Conservation (phyloP, 2,113 vertebrate species). For the Bothrops jararaca region DNA sequence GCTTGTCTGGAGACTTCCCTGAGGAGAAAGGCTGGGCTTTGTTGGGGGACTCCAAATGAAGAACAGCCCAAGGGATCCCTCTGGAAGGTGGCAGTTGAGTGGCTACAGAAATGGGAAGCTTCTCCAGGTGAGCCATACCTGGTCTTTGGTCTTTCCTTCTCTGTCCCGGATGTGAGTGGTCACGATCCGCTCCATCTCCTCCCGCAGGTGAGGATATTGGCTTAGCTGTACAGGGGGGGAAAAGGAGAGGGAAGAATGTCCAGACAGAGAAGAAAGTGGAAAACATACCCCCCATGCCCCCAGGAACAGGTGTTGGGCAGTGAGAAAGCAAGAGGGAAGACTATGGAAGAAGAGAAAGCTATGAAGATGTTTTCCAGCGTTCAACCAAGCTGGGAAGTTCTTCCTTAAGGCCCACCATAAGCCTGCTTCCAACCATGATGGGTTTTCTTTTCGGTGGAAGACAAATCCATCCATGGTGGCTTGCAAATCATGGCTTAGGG, state of each 20-base stretch:
- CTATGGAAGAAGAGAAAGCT: constrained; percentile 36
- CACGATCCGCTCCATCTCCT: constrained; percentile 98
- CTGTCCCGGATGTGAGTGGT: constrained; percentile 95
- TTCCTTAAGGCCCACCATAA: background rate
- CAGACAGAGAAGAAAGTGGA: constrained; percentile 59
- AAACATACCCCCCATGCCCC: constrained; percentile 29
- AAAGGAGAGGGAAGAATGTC: constrained; percentile 62
- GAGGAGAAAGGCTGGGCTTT: background rate
- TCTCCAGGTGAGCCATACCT: constrained; percentile 71
- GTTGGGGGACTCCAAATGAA: background rate
- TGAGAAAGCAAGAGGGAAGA: background rate
- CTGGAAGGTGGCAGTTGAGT: background rate
- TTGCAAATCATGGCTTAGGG: background rate
- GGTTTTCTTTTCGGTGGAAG: background rate
- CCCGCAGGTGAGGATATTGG: constrained; percentile 92
- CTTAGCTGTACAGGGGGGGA: constrained; percentile 79
- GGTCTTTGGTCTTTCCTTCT: constrained; percentile 90
- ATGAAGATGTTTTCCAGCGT: constrained; percentile 57
- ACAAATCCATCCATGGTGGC: background rate
- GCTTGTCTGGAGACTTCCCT: background rate
- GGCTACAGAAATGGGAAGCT: background rate
- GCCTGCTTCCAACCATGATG: background rate
- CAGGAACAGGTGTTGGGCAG: background rate
- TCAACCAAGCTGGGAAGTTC: constrained; percentile 1
- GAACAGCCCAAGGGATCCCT: background rate